Evolutionary conservation across 2,888 invertebrate genomes (phyloP).

Genomic region (Melanotus villosus): DNA sequence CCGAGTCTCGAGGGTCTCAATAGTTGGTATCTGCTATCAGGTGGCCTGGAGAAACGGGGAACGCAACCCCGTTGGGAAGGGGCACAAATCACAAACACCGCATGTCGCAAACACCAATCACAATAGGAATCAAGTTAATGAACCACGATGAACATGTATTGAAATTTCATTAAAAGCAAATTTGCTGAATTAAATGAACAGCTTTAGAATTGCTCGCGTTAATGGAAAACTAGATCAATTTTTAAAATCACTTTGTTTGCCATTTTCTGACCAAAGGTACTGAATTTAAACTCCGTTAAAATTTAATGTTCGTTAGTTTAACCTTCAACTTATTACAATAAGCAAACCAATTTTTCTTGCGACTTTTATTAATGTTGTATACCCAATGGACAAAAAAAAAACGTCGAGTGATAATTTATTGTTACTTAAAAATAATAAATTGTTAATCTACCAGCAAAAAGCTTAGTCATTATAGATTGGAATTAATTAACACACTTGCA

Average conservation of each 20-base stretch:
- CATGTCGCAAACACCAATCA: slow-evolving; percentile 49
- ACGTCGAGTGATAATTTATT: no score
- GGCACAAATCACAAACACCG: slow-evolving; percentile 50
- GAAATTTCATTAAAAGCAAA: slow-evolving; percentile 47
- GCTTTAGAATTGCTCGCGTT: slow-evolving; percentile 8
- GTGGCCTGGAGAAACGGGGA: slow-evolving; percentile 46
- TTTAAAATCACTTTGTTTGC: slow-evolving; percentile 6
- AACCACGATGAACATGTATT: slow-evolving; percentile 45
- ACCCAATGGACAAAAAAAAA: no score
- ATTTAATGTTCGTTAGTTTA: background rate
- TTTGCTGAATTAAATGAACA: slow-evolving; percentile 28
- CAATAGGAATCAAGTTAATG: slow-evolving; percentile 48
- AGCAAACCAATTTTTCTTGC: no score
- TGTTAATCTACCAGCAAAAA: no score
- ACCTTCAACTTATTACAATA: no score
- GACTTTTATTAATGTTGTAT: no score
- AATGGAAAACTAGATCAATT: background rate
- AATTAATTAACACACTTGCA: no score
- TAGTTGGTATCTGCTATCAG: slow-evolving; percentile 47
- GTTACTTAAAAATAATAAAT: no score
- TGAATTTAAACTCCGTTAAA: background rate
- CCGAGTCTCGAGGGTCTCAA: slow-evolving; percentile 47
- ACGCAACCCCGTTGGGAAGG: slow-evolving; percentile 43
- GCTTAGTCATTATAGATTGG: no score
- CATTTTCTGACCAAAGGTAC: no score